Percentiles rank a stretch among this genome's conserved stretches.
phyloP scores from a whole-genome alignment of 2,113 vertebrate genomes.

The Daphoenositta chrysoptera region DNA sequence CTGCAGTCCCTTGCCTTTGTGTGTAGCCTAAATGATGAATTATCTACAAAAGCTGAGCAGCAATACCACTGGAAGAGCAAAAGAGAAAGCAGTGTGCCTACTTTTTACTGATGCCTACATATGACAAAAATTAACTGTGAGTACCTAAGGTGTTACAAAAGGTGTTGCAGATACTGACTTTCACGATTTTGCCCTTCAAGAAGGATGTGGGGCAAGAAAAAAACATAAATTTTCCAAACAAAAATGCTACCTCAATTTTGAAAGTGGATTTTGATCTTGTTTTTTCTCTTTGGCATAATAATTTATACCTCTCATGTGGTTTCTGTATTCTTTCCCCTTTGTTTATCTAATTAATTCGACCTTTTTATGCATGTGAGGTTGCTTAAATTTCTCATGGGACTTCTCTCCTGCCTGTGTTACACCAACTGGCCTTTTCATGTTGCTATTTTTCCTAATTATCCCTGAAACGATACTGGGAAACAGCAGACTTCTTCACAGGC shows the following conservation, averaged over 20 bases:
- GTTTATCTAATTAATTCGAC: conserved; percentile 4
- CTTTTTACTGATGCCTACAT: not conserved
- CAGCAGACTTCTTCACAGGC: not conserved
- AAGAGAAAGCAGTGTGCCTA: not conserved
- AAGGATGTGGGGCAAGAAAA: not conserved
- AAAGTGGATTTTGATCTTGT: not conserved
- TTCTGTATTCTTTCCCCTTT: not conserved
- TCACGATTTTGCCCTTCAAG: not conserved
- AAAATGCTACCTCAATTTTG: not conserved
- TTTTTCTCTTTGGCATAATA: not conserved
- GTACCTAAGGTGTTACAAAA: not conserved
- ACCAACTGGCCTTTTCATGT: conserved; percentile 29
- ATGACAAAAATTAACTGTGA: not conserved
- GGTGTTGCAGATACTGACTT: not conserved
- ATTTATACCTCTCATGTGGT: not conserved
- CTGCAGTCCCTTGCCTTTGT: not conserved
- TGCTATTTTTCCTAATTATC: conserved; percentile 34
- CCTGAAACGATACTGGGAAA: not conserved
- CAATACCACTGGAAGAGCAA: not conserved
- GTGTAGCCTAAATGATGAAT: too few species aligned
- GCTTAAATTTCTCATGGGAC: conserved; percentile 10
- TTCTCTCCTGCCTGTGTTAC: not conserved
- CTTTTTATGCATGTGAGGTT: not conserved
- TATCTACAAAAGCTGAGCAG: not conserved
- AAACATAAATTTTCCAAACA: not conserved